Evolutionary conservation across 1,140 invertebrate genomes (phyloP).

Genomic region (Yoshiicerus persimilis): DNA sequence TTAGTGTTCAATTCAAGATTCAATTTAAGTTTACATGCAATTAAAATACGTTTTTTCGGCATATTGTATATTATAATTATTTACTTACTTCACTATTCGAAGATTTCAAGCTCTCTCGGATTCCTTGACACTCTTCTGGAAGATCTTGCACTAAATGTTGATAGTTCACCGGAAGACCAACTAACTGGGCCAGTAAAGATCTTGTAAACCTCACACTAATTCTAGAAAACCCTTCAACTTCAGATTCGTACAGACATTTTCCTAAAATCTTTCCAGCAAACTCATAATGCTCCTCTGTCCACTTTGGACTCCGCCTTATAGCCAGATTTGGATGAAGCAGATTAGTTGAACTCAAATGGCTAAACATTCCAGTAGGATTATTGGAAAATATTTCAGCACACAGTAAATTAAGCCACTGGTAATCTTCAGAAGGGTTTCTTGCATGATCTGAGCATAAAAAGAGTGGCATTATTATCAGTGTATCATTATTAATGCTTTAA

Average conservation of each 20-base stretch:
- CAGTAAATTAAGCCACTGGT: constrained; percentile 91
- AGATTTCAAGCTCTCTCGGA: constrained; percentile 89
- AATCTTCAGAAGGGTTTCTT: constrained; percentile 58
- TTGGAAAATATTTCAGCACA: constrained; percentile 80
- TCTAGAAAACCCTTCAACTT: constrained; percentile 80
- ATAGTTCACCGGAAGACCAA: constrained; percentile 87
- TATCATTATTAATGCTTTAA: not conserved
- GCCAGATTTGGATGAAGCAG: constrained; percentile 79
- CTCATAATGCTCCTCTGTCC: constrained; percentile 86
- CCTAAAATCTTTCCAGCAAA: constrained; percentile 91
- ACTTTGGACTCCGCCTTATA: constrained; percentile 65
- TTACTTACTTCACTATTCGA: constrained; percentile 73
- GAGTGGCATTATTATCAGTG: too few relatives aligned
- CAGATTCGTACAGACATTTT: constrained; percentile 88
- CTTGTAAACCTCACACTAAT: constrained; percentile 85
- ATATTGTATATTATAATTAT: too few relatives aligned
- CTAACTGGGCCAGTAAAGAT: constrained; percentile 89
- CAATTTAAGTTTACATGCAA: too few relatives aligned
- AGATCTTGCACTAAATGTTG: constrained; percentile 96
- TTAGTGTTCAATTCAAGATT: constrained; percentile 84
- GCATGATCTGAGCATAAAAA: not conserved
- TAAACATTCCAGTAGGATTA: constrained; percentile 66
- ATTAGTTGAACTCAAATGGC: constrained; percentile 63
- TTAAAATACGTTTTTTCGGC: too few relatives aligned
- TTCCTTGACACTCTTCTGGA: constrained; percentile 86